Evolutionary conservation across 1,140 invertebrate species (phyloP).

Genomic region (Onthophagus taurus): DNA sequence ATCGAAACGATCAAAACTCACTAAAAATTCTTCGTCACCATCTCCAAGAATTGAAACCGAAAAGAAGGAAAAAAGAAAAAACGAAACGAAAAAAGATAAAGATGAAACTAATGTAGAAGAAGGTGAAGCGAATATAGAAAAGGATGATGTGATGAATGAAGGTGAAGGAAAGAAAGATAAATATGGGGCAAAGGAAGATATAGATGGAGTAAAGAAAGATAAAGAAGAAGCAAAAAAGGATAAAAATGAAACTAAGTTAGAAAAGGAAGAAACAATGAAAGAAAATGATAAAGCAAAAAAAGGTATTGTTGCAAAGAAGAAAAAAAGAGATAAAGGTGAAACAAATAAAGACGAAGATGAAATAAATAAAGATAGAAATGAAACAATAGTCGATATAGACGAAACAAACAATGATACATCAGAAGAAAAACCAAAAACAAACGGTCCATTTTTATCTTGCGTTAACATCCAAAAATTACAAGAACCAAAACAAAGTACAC

Average conservation of each 20-base stretch:
- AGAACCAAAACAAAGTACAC: neutral
- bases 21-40: neutral
- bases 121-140: neutral
- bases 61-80: neutral
- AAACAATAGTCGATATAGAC: too few species aligned
- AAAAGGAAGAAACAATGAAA: slow-evolving; percentile 1
- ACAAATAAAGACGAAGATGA: too few species aligned
- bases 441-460: slow-evolving; percentile 13
- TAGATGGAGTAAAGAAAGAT: neutral
- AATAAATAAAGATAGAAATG: too few species aligned
- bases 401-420: too few species aligned
- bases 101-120: neutral
- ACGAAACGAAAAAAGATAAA: neutral
- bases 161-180: neutral
- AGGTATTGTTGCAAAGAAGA: neutral
- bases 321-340: too few species aligned
- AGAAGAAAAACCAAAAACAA: slow-evolving; percentile 20
- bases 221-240: neutral
- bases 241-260: too few species aligned
- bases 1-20: neutral
- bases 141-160: neutral
- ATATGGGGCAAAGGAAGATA: neutral
- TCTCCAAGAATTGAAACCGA: neutral
- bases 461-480: slow-evolving; percentile 11
- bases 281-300: neutral